Conservation (phyloP, 2,888 invertebrate genomes). For the Agonopterix subpropinquella region DNA sequence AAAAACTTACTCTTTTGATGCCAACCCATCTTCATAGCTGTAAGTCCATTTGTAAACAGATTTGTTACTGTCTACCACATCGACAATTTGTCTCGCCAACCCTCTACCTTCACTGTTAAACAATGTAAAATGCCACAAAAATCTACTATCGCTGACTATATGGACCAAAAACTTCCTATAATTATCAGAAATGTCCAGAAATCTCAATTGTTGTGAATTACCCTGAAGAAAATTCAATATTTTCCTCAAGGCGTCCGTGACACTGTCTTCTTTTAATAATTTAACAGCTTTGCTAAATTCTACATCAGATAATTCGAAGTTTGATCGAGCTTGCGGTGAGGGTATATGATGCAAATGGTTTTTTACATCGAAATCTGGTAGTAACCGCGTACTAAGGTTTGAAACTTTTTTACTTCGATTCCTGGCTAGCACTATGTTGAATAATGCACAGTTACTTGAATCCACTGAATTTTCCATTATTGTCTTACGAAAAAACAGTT, state of each 20-base stretch:
- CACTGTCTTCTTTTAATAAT: constrained; percentile 1
- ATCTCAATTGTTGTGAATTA: constrained; percentile 15
- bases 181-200: constrained; percentile 14
- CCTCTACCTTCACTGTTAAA: constrained; percentile 12
- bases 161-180: constrained; percentile 22
- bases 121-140: constrained; percentile 11
- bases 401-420: not conserved
- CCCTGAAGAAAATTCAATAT: constrained; percentile 21
- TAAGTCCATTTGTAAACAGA: constrained; percentile 14
- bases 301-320: too few species aligned
- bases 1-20: constrained; percentile 15
- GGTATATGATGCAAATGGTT: not conserved
- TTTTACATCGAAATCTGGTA: constrained; percentile 5
- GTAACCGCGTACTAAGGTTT: not conserved
- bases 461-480: not conserved
- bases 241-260: not conserved
- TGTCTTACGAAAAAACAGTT: not conserved
- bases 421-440: not conserved
- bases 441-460: not conserved
- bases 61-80: constrained; percentile 15
- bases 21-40: constrained; percentile 13
- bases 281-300: constrained; percentile 11
- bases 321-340: too few species aligned
- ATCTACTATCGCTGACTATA: constrained; percentile 16
- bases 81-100: constrained; percentile 16